Base-by-base conservation (phyloP, 2,113 vertebrate species). In the Montifringilla adamsi region DNA sequence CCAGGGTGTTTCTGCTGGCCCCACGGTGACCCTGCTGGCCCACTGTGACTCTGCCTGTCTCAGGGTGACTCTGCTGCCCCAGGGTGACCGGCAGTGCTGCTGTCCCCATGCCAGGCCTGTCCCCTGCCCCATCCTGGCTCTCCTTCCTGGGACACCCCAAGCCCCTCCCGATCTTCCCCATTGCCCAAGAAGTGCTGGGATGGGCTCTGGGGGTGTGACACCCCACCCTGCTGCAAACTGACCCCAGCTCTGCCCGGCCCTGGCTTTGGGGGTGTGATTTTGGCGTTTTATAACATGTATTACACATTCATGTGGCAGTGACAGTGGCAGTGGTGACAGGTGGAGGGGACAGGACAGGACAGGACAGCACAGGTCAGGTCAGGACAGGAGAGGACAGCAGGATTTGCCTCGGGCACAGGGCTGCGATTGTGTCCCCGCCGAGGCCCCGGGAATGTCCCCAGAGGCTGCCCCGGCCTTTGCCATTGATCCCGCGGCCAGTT, bases 391-490 rank as follows among this genome's bases (percentile, higher is more conserved):
- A 27, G 58, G 31, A 7, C 6, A 30, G 73, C 30, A 79, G 21
- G 63, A 8, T 63, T 27, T 46, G 21, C 44, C 49, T 27, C 1
- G 2, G 58, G 39, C 35, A 44, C 39, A 4, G 10, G 4, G 7
- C 56, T 72, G 9, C 3, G 27, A 15, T 22, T 0, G 3, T 41
- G 41, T 23, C 50, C 2, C 0, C 18, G 33, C 33, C 7, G 0
- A 4, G 41, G 13, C 10, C 12, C 16, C 5, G 1, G 60, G 63
- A 55, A 73, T 35, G 31, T 68, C 77, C 83, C 47, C 0, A 1
- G 43, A 27, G 62, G 37, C 23, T 75, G 75, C 27, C 70, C 76
- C 52, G 9, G 72, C 52, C 3, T 0, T 27, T 76, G 52, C 93
- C 77, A 21, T 1, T 7, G 26, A 63, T 44, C 80, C 70, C 11